Evolutionary conservation across 2,113 vertebrate species (phyloP).

Genomic region (Empidonax traillii): DNA sequence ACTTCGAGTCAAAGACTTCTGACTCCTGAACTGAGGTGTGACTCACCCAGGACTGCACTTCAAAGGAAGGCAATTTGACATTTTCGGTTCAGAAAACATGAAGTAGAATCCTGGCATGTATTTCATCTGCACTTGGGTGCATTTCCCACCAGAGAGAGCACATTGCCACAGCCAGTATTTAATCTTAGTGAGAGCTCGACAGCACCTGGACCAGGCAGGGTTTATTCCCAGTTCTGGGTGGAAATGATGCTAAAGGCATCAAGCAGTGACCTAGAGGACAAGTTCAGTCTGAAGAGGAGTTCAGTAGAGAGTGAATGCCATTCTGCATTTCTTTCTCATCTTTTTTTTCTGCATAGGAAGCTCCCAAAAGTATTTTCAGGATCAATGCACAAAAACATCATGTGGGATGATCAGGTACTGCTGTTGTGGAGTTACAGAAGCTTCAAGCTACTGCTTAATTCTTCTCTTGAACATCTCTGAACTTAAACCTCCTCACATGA

Average conservation of each 20-base stretch:
- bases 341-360: not conserved
- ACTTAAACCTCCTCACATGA: not conserved
- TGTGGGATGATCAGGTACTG: not conserved
- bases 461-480: not conserved
- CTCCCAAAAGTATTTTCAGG: not conserved
- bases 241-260: not conserved
- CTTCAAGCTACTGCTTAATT: not conserved
- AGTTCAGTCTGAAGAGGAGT: not conserved
- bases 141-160: not conserved
- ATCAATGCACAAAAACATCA: not conserved
- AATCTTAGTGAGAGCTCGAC: not conserved
- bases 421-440: not conserved
- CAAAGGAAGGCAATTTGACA: not conserved
- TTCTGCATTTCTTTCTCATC: not conserved
- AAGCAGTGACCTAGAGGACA: not conserved
- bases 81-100: not conserved
- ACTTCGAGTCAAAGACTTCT: not conserved
- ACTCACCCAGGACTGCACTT: not conserved
- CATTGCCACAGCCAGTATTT: rapidly evolving
- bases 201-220: not conserved
- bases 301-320: not conserved
- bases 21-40: not conserved
- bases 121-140: not conserved
- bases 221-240: not conserved
- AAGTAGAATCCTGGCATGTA: not conserved